phyloP scores from a whole-genome alignment of 2,113 vertebrate species.

The Aspiorhynchus laticeps region DNA sequence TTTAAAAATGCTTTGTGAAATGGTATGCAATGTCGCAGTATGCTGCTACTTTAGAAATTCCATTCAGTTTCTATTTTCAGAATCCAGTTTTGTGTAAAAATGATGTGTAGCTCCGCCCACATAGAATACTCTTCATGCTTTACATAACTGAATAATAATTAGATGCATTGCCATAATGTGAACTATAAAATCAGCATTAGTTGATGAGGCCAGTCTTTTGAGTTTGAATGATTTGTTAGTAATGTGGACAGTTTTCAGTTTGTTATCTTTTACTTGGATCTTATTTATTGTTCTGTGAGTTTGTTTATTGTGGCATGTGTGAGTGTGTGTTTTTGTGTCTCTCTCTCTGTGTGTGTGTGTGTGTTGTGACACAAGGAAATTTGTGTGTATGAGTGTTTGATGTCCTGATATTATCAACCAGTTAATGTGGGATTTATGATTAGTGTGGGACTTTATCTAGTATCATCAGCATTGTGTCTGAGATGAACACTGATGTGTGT shows the following conservation, averaged over 20 bases:
- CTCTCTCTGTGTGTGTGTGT: neutral
- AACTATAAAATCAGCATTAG: no score
- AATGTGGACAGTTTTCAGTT: neutral
- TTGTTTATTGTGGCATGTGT: neutral
- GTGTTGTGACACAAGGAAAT: neutral
- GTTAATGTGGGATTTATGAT: neutral
- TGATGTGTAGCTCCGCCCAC: no score
- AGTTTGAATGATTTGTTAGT: no score
- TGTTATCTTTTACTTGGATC: neutral
- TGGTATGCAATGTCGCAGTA: no score
- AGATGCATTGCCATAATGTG: no score
- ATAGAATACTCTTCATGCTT: no score
- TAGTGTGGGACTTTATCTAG: neutral
- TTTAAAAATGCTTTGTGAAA: no score
- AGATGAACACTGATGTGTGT: neutral
- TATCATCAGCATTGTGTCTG: neutral
- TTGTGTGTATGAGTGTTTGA: neutral
- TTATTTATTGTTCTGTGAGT: neutral
- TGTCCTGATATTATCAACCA: neutral
- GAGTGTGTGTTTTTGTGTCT: no score
- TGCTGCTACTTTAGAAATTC: no score
- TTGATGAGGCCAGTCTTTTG: no score
- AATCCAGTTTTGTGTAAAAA: no score
- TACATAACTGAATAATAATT: neutral
- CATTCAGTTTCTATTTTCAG: no score